phyloP scores from a whole-genome alignment of 2,888 invertebrate species.

The Rhyacophila evoluta region DNA sequence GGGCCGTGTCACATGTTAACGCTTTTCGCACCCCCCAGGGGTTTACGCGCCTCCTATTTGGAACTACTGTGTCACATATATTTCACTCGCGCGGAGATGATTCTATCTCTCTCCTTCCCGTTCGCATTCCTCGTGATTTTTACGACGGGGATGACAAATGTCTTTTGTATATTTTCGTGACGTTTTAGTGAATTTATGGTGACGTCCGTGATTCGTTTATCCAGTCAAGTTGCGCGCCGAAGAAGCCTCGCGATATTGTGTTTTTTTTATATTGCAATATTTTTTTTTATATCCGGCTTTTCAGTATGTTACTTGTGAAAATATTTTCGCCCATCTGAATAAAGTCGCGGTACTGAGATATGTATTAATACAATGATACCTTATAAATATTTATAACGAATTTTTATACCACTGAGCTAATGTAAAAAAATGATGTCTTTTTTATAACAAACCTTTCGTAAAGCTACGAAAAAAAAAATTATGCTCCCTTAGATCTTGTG shows the following conservation, averaged over 20 bases:
- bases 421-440: background rate
- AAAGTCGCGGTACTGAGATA: background rate
- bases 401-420: background rate
- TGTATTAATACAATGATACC: slow-evolving; percentile 11
- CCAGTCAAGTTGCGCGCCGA: slow-evolving; percentile 29
- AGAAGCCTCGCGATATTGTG: slow-evolving; percentile 22
- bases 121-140: slow-evolving; percentile 38
- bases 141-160: slow-evolving; percentile 44
- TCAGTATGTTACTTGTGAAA: slow-evolving; percentile 8
- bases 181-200: slow-evolving; percentile 45
- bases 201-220: slow-evolving; percentile 44
- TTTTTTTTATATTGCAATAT: slow-evolving; percentile 21
- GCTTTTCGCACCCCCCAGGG: slow-evolving; percentile 6
- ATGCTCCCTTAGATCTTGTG: too few species aligned
- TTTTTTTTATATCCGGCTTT: slow-evolving; percentile 16
- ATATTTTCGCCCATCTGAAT: slow-evolving; percentile 9
- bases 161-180: slow-evolving; percentile 43
- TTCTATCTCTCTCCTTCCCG: background rate
- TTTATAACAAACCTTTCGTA: background rate
- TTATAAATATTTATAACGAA: slow-evolving; percentile 1
- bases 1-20: background rate
- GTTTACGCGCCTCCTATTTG: background rate
- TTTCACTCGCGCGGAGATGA: slow-evolving; percentile 3
- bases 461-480: too few species aligned
- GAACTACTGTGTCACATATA: slow-evolving; percentile 3